Conservation (phyloP, 2,888 invertebrate species). For the Cheilosia soror region DNA sequence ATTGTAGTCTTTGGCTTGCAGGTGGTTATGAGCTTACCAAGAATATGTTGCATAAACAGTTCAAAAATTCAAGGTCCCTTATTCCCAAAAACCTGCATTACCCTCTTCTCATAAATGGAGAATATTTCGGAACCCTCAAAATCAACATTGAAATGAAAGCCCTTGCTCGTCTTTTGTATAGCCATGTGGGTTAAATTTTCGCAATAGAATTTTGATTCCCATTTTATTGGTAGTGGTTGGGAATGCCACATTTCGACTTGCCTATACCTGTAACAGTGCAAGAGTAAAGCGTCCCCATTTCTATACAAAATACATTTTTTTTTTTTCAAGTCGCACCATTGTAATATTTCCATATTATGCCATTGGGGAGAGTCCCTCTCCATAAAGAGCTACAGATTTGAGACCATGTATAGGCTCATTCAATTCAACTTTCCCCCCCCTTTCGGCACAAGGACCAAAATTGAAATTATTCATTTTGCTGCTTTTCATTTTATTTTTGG, state of each 20-base stretch:
- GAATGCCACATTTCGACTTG: slow-evolving; percentile 4
- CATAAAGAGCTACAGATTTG: background rate
- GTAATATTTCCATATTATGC: slow-evolving; percentile 64
- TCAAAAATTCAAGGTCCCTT: too few species aligned
- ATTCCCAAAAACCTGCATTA: background rate
- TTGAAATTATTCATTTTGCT: slow-evolving; percentile 69
- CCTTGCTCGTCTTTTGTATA: background rate
- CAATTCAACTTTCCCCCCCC: slow-evolving; percentile 42
- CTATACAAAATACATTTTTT: background rate
- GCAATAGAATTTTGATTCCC: slow-evolving; percentile 60
- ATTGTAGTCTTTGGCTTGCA: too few species aligned
- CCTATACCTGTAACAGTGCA: slow-evolving; percentile 15
- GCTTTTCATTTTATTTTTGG: slow-evolving; percentile 62
- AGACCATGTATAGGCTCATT: slow-evolving; percentile 26
- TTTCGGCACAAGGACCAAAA: slow-evolving; percentile 43
- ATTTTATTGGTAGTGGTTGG: slow-evolving; percentile 57
- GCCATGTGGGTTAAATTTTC: slow-evolving; percentile 34
- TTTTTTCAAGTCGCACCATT: slow-evolving; percentile 54
- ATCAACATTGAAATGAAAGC: background rate
- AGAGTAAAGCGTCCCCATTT: slow-evolving; percentile 9
- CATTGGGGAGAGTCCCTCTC: background rate
- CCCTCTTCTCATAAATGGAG: too few species aligned
- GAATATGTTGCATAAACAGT: too few species aligned
- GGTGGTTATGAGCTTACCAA: too few species aligned
- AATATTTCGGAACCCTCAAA: background rate